Percentiles rank a stretch among this genome's conserved stretches.
These are phyloP conservation scores for Plodia interpunctella DNA, from an alignment of 1,140 invertebrate species.

Conservation along the genomic window DNA sequence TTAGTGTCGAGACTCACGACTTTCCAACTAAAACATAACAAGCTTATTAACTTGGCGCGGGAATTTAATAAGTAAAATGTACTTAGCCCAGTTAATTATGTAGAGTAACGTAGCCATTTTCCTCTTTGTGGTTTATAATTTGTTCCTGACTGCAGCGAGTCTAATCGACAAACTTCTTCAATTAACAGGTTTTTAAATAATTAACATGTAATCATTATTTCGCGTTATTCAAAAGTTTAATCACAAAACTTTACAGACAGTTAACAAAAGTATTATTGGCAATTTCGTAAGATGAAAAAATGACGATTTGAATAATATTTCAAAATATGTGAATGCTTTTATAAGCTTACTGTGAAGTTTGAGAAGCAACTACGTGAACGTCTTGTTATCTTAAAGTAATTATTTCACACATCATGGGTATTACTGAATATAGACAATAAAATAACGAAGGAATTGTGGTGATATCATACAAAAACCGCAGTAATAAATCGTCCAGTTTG, in stretches of 20 bases:
- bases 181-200: not conserved
- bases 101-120: not conserved
- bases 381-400: not conserved
- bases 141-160: not conserved
- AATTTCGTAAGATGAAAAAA: too few species aligned
- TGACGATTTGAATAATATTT: too few species aligned
- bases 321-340: too few species aligned
- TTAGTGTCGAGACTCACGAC: not conserved
- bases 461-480: too few species aligned
- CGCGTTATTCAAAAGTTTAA: too few species aligned
- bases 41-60: not conserved
- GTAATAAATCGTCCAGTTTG: not conserved
- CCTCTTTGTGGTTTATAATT: not conserved
- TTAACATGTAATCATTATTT: too few species aligned
- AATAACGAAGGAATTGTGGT: too few species aligned
- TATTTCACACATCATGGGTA: not conserved
- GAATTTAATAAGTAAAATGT: constrained; percentile 5
- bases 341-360: too few species aligned
- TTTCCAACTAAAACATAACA: constrained; percentile 1
- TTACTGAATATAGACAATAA: not conserved
- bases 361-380: too few species aligned
- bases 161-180: not conserved
- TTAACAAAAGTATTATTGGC: too few species aligned
- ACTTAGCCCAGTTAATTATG: not conserved
- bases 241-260: too few species aligned